Conservation (phyloP, 2,797 vertebrate species). For the Acrocephalus scirpaceus region DNA sequence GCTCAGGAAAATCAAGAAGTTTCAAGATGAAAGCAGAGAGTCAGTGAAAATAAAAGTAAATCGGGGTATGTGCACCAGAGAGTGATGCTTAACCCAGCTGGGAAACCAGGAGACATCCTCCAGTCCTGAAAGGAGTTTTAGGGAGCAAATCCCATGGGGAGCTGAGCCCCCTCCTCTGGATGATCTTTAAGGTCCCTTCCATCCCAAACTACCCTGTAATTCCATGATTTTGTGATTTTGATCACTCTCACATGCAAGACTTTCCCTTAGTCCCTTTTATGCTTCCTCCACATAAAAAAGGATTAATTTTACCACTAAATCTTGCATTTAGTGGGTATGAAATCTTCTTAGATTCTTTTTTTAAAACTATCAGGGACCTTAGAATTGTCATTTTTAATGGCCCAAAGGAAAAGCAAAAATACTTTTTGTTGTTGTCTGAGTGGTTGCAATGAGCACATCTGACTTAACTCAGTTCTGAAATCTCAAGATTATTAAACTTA, state of each 20-base stretch:
- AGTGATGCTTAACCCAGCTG: neutral
- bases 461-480: neutral
- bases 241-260: neutral
- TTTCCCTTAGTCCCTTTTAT: neutral
- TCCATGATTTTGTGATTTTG: neutral
- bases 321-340: neutral
- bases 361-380: neutral
- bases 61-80: neutral
- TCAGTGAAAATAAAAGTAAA: neutral
- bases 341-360: neutral
- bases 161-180: neutral
- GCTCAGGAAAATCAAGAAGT: slow-evolving; percentile 11
- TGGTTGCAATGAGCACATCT: neutral
- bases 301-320: neutral
- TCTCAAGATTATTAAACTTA: neutral
- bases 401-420: neutral
- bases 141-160: neutral
- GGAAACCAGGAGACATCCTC: neutral
- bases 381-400: neutral
- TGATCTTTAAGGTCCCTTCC: neutral
- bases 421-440: neutral
- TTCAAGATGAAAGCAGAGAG: neutral
- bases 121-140: neutral
- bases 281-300: neutral
- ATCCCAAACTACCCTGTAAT: neutral